These are phyloP conservation scores for Drosophila monieri DNA, from an alignment of 2,888 invertebrate genomes.

Conservation along the genomic window DNA sequence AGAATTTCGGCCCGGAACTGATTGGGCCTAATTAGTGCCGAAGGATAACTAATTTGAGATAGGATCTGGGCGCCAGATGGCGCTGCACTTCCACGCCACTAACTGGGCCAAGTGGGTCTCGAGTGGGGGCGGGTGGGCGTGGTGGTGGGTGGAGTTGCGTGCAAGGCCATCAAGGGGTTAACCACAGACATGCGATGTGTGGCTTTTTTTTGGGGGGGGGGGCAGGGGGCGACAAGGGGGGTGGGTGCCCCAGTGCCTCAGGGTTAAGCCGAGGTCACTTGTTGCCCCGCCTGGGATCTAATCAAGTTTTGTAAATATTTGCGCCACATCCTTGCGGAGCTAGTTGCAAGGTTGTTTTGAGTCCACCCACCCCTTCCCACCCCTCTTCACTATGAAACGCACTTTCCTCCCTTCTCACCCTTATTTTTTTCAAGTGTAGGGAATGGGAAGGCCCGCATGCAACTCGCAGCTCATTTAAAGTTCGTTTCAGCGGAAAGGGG, in stretches of 20 bases:
- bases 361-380: neutral
- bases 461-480: constrained; percentile 50
- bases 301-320: constrained; percentile 45
- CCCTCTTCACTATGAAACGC: constrained; percentile 17
- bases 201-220: neutral
- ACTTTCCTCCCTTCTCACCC: neutral
- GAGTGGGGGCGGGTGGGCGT: neutral
- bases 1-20: neutral
- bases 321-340: constrained; percentile 22
- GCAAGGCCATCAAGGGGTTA: constrained; percentile 36
- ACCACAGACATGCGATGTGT: constrained; percentile 43
- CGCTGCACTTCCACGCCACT: constrained; percentile 12
- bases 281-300: constrained; percentile 38
- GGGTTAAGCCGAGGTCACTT: constrained; percentile 31
- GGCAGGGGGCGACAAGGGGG: too few relatives aligned
- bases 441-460: constrained; percentile 58
- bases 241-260: neutral
- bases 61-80: constrained; percentile 37
- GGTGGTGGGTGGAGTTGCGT: constrained; percentile 23
- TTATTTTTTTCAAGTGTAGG: neutral
- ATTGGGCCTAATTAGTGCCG: neutral
- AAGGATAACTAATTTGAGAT: constrained; percentile 46
- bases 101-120: constrained; percentile 17
- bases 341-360: constrained; percentile 17
- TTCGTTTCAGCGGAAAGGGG: constrained; percentile 5